Conservation (phyloP, 2,888 invertebrate species). For the Epistrophe grossulariae region DNA sequence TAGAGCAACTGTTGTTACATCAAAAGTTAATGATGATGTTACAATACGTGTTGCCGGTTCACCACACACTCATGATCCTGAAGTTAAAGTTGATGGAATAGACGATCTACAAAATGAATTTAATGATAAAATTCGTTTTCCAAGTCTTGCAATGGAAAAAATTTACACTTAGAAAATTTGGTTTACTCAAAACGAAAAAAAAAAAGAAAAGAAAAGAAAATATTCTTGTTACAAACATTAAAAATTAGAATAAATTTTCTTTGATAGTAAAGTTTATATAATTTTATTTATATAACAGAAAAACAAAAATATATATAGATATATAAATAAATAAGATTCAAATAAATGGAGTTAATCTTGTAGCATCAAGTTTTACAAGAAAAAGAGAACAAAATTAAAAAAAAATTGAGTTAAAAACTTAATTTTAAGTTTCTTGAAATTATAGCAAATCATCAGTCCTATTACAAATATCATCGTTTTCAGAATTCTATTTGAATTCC, state of each 20-base stretch:
- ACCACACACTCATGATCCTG: slow-evolving; percentile 82
- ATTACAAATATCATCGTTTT: neutral
- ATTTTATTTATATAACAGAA: slow-evolving; percentile 33
- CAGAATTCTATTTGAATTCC: neutral
- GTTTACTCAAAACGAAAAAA: neutral
- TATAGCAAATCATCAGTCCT: neutral
- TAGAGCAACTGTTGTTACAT: slow-evolving; percentile 83
- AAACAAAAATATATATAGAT: slow-evolving; percentile 21
- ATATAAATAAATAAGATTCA: neutral
- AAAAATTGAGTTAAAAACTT: neutral
- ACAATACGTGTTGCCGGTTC: slow-evolving; percentile 82
- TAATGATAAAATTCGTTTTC: slow-evolving; percentile 79
- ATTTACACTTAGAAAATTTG: slow-evolving; percentile 35
- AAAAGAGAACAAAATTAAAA: neutral
- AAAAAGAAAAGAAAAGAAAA: neutral
- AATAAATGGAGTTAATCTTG: slow-evolving; percentile 18
- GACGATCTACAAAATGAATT: slow-evolving; percentile 80
- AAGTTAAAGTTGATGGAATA: slow-evolving; percentile 80
- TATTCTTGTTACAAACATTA: too few species aligned
- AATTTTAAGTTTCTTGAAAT: slow-evolving; percentile 4
- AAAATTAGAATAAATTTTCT: neutral
- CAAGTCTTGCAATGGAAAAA: slow-evolving; percentile 74
- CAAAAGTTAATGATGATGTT: slow-evolving; percentile 81
- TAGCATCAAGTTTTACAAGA: slow-evolving; percentile 3
- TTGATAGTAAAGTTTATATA: slow-evolving; percentile 24